Evolutionary conservation across 35 echinoderm and acorn worm genomes (phyloP).

Genomic region (Amphiura filiformis): DNA sequence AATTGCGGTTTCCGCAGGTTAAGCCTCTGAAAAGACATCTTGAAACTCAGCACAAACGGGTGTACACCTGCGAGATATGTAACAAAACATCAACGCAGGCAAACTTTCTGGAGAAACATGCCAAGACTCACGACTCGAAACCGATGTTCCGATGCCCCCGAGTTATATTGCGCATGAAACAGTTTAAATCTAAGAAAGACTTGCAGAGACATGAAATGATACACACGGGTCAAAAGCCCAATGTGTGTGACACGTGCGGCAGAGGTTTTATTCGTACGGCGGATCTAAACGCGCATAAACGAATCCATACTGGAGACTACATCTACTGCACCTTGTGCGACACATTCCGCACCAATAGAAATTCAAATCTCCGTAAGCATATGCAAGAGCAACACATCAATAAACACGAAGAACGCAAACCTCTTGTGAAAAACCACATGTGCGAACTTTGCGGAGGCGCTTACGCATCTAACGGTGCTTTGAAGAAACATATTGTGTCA

Average conservation of each 20-base stretch:
- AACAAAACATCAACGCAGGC: background rate
- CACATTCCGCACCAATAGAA: background rate
- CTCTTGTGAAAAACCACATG: background rate
- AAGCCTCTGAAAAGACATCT: background rate
- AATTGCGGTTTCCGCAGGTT: background rate
- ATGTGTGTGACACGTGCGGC: background rate
- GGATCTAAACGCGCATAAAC: background rate
- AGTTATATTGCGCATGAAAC: no score
- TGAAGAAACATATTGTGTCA: background rate
- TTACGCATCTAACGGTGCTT: background rate
- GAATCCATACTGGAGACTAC: background rate
- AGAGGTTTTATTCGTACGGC: background rate
- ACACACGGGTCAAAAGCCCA: background rate
- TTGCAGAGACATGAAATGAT: background rate
- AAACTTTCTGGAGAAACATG: background rate
- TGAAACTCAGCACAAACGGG: background rate
- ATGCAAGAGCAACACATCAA: background rate
- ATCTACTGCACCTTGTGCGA: background rate
- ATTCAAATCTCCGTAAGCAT: background rate
- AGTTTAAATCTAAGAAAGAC: background rate
- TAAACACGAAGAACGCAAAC: background rate
- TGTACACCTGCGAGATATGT: background rate
- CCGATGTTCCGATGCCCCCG: no score
- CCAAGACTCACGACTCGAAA: background rate
- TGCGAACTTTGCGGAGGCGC: background rate